These are phyloP conservation scores for Aldrovandia affinis DNA, from an alignment of 2,797 vertebrate species.

Conservation along the genomic window DNA sequence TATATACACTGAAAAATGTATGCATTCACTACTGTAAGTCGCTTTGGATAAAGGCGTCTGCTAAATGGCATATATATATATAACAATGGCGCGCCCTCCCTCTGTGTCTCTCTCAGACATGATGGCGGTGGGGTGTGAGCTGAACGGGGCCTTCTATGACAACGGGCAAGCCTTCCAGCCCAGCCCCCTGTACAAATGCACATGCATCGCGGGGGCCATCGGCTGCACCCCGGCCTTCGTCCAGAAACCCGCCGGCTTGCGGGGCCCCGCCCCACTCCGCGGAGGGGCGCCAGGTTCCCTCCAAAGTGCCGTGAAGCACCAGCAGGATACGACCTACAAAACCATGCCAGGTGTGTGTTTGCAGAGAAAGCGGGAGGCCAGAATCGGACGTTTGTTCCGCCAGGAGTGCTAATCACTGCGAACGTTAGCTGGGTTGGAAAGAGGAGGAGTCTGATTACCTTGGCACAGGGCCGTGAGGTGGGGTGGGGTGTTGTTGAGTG, in stretches of 20 bases:
- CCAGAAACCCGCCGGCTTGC: slow-evolving; percentile 70
- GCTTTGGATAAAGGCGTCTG: no score
- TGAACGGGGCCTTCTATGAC: slow-evolving; percentile 84
- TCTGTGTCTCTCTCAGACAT: slow-evolving; percentile 73
- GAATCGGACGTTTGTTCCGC: slow-evolving; percentile 29
- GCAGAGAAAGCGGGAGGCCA: slow-evolving; percentile 29
- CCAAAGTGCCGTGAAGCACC: slow-evolving; percentile 67
- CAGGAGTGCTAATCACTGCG: slow-evolving; percentile 44
- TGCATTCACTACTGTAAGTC: no score
- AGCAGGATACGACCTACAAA: slow-evolving; percentile 76
- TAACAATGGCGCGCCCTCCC: neutral
- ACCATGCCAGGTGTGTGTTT: slow-evolving; percentile 84
- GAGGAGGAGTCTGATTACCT: slow-evolving; percentile 27
- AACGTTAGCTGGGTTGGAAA: slow-evolving; percentile 20
- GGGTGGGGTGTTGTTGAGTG: slow-evolving; percentile 36
- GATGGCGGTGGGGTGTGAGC: slow-evolving; percentile 90
- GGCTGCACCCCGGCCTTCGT: slow-evolving; percentile 87
- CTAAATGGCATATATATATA: no score
- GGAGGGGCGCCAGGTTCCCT: slow-evolving; percentile 66
- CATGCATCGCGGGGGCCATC: slow-evolving; percentile 88
- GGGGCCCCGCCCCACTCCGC: slow-evolving; percentile 61
- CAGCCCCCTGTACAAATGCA: slow-evolving; percentile 86
- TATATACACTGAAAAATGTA: no score
- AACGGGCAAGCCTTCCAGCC: slow-evolving; percentile 91
- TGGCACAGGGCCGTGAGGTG: slow-evolving; percentile 20